Evolutionary conservation across 2,113 vertebrate species (phyloP).

Genomic region (Siphamia tubifer): DNA sequence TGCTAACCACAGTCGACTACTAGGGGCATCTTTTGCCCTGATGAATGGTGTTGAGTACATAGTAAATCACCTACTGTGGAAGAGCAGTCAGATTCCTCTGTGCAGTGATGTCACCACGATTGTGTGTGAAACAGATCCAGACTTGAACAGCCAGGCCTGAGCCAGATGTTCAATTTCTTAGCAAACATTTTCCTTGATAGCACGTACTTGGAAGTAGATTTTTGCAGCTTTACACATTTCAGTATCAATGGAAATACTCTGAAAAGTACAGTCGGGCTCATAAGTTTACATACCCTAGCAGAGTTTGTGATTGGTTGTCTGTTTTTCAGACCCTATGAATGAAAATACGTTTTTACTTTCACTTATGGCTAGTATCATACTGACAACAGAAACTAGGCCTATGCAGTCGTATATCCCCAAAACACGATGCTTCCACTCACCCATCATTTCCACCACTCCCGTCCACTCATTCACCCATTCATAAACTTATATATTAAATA

Average conservation of each 20-base stretch:
- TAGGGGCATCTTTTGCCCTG: constrained; percentile 39
- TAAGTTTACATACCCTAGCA: too few species aligned
- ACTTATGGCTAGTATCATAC: too few species aligned
- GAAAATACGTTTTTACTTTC: too few species aligned
- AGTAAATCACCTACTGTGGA: constrained; percentile 72
- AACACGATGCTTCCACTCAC: too few species aligned
- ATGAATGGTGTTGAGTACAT: constrained; percentile 63
- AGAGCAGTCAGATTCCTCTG: constrained; percentile 73
- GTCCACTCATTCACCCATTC: too few species aligned
- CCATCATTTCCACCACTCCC: too few species aligned
- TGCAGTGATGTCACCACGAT: constrained; percentile 73
- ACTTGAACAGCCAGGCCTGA: constrained; percentile 70
- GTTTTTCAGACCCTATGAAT: too few species aligned
- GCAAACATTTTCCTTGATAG: constrained; percentile 10
- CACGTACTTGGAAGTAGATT: constrained; percentile 3
- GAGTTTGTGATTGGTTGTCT: too few species aligned
- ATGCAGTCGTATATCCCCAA: too few species aligned
- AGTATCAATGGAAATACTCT: neutral
- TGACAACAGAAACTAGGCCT: too few species aligned
- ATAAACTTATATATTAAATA: too few species aligned
- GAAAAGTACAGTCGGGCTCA: too few species aligned
- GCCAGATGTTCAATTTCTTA: constrained; percentile 77
- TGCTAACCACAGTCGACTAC: constrained; percentile 42
- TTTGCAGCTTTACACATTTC: neutral
- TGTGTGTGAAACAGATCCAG: constrained; percentile 79